Evolutionary conservation across 2,888 invertebrate species (phyloP), one percentile per base, ranked within the genome.

Genomic region (Tachina lurida): DNA sequence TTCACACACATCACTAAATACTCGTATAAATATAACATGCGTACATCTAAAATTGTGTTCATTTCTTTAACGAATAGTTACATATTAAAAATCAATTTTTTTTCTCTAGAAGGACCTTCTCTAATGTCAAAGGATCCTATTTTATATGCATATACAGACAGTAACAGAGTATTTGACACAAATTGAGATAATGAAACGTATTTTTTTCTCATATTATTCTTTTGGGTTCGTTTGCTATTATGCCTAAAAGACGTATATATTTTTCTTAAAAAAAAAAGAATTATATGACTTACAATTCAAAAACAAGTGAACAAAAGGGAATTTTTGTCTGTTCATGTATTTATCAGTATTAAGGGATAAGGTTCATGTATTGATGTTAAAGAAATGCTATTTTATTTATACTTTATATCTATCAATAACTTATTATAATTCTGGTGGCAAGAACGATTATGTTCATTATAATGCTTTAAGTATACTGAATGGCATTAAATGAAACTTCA

Each of bases 121-220:
- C n/a, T 71, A 47, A 22, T 3, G 19, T 13, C 22, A 15, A 13
- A 39, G 10, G 3, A 31, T 60, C 10, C 15, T 31, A 31, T 9
- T 60, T n/a, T 7, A 15, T 15, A 15, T 58, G 58, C 15, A 17
- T 22, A 19, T 65, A 60, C 58, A 49, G 82, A 52, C 78, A 82
- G 78, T 73, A 68, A 82, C 74, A 70, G 58, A 60, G 49, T 52
- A 82, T 74, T 31, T 85, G 85, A 78, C 82, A 78, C 68, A 82
- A 82, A 82, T 82, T 85, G 68, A 47, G 68, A 70, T 85, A 85
- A 85, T 78, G 77, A 85, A 85, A 78, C 82, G 74, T 60, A 4
- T 43, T 73, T 15, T 73, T 77, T 43, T 17, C 19, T 75, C 19
- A 12, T 52, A 39, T 47, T 58, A 3, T 10, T 47, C 47, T 45